Conservation (phyloP, 2,797 vertebrate species). For the Neostethus bicornis region DNA sequence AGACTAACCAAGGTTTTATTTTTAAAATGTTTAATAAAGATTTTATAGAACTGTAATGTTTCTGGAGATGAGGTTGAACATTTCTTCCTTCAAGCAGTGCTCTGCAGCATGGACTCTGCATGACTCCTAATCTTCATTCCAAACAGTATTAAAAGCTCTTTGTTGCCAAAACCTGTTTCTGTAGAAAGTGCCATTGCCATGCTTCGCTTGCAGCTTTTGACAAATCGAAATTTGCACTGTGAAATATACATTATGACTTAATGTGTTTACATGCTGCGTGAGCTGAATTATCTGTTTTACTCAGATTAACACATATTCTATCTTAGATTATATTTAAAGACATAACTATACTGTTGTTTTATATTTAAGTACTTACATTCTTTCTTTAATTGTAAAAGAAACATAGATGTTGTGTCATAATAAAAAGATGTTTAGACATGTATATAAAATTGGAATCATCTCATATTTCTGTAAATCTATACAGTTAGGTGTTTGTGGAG, state of each 20-base stretch:
- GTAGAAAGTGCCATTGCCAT: constrained; percentile 49
- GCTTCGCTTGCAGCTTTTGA: constrained; percentile 58
- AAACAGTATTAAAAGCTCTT: constrained; percentile 28
- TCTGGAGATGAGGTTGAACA: constrained; percentile 39
- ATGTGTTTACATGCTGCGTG: constrained; percentile 42
- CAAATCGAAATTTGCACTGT: constrained; percentile 70
- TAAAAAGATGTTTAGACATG: constrained; percentile 6
- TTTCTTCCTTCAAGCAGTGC: constrained; percentile 36
- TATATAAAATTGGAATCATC: constrained; percentile 35
- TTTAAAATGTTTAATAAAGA: constrained; percentile 58
- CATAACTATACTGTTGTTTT: constrained; percentile 28
- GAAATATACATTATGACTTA: constrained; percentile 53
- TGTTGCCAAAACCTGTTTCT: constrained; percentile 44
- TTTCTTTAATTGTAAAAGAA: constrained; percentile 22
- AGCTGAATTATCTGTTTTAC: constrained; percentile 44
- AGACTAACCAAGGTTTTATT: constrained; percentile 67
- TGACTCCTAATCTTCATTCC: constrained; percentile 54
- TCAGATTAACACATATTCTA: constrained; percentile 38
- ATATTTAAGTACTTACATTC: constrained; percentile 32
- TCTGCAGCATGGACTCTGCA: constrained; percentile 70
- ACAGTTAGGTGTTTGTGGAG: constrained; percentile 32
- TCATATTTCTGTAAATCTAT: constrained; percentile 42
- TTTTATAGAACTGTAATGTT: constrained; percentile 58
- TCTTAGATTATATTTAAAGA: constrained; percentile 32
- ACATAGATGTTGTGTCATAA: constrained; percentile 21